Conservation (phyloP, 2,113 vertebrate genomes). For the Perognathus longimembris region DNA sequence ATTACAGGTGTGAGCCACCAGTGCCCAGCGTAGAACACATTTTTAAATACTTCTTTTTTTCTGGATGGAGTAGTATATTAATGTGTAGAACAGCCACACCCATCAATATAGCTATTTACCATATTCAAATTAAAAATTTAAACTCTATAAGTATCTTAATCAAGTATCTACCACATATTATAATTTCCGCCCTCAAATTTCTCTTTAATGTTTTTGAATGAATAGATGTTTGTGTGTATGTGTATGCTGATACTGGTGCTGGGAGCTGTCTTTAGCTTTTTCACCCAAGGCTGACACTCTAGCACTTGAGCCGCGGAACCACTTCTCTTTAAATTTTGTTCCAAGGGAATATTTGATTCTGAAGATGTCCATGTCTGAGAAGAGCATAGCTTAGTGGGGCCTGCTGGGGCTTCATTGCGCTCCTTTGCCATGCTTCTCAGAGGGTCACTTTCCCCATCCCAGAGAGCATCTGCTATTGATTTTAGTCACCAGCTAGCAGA, state of each 20-base stretch:
- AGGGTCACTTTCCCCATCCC: background rate
- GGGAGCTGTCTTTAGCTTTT: too few species aligned
- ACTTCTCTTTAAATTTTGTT: background rate
- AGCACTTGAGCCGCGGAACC: too few species aligned
- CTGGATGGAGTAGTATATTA: background rate
- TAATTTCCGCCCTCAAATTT: background rate
- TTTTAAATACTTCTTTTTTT: too few species aligned
- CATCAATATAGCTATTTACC: too few species aligned
- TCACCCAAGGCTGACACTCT: too few species aligned
- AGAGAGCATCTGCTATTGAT: background rate
- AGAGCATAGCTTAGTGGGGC: background rate
- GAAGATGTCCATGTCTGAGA: background rate
- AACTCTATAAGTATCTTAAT: background rate
- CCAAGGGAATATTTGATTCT: background rate
- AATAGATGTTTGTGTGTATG: too few species aligned
- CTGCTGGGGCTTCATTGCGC: background rate
- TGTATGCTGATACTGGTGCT: too few species aligned
- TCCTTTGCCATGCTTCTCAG: background rate
- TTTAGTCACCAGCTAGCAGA: slow-evolving; percentile 19
- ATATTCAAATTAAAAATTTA: too few species aligned
- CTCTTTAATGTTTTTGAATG: background rate
- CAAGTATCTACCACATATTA: background rate
- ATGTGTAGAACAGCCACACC: background rate
- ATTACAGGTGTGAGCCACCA: too few species aligned
- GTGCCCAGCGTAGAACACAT: too few species aligned